Evolutionary conservation across 92 coral and sea anemone species (phyloP).

Genomic region (Porites evermanni): DNA sequence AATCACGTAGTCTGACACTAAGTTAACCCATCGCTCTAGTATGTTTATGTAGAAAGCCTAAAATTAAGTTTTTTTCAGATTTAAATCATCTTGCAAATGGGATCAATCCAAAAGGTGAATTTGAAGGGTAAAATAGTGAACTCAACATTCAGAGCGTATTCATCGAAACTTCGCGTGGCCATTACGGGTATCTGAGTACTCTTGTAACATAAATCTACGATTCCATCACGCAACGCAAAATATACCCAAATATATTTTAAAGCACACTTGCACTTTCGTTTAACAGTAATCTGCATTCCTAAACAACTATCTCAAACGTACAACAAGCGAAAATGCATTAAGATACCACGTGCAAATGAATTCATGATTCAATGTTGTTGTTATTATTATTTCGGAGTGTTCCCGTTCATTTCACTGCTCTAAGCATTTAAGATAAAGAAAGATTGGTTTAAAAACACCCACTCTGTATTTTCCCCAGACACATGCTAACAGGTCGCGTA

Average conservation of each 20-base stretch:
- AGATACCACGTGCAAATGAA: slow-evolving; percentile 47
- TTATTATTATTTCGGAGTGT: slow-evolving; percentile 23
- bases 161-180: slow-evolving; percentile 39
- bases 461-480: background rate
- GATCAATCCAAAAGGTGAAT: background rate
- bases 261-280: background rate
- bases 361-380: slow-evolving; percentile 34
- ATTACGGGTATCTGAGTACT: slow-evolving; percentile 25
- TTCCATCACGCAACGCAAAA: slow-evolving; percentile 40
- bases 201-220: slow-evolving; percentile 32
- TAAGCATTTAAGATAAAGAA: slow-evolving; percentile 1
- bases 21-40: background rate
- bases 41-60: background rate
- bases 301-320: slow-evolving; percentile 2
- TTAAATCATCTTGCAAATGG: background rate
- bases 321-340: slow-evolving; percentile 33
- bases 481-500: background rate
- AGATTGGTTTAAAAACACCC: background rate
- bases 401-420: slow-evolving; percentile 15
- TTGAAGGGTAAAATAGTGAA: slow-evolving; percentile 18
- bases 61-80: background rate
- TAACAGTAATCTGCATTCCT: slow-evolving; percentile 6
- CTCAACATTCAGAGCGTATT: slow-evolving; percentile 3
- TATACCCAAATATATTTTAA: slow-evolving; percentile 3
- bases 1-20: background rate